Evolutionary conservation across 2,113 vertebrate genomes (phyloP), one percentile per base, ranked within the genome.

Genomic region (Ginglymostoma cirratum): DNA sequence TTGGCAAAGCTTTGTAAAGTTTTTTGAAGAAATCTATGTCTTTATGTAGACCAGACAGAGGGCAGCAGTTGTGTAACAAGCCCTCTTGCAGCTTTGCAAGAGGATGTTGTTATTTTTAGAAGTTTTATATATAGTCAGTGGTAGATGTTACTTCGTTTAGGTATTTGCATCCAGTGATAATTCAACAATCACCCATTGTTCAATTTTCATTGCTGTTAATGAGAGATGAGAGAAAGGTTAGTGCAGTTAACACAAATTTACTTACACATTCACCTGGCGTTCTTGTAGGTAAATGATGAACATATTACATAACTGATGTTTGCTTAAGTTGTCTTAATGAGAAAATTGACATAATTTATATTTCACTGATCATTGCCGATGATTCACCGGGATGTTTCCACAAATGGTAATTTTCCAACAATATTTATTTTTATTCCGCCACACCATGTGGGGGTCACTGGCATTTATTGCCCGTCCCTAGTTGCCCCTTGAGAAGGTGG

Each of bases 101-200:
- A 89, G 86, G 86, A 89, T 89, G 86, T 89, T 89, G 86, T 55
- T 89, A 89, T 87, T 87, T 87, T 87, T 48, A 87, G 42, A 24
- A 87, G 23, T 89, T 61, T 61, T 89, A 89, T 89, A 89, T 89
- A 55, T 89, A 89, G 86, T 55, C 12, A 89, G 86, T 45, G 80
- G 80, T 83, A 42, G 38, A 5, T 83, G n/a, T 83, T 83, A 83
- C 38, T 4, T 38, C n/a, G 5, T 83, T 45, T 23, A 45, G 52
- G 48, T 89, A 89, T 89, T 55, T 55, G 48, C 86, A 89, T 38
- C 80, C 7, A 42, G 17, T 52, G 45, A 30, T 23, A 89, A 87
- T 8, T 87, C 45, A 52, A 89, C 23, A 45, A 87, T 24, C 45
- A 55, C 52, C 14, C 85, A 48, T 48, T 24, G 27, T 55, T 83